Conservation (phyloP, 2,113 vertebrate species). For the Craseonycteris thonglongyai region DNA sequence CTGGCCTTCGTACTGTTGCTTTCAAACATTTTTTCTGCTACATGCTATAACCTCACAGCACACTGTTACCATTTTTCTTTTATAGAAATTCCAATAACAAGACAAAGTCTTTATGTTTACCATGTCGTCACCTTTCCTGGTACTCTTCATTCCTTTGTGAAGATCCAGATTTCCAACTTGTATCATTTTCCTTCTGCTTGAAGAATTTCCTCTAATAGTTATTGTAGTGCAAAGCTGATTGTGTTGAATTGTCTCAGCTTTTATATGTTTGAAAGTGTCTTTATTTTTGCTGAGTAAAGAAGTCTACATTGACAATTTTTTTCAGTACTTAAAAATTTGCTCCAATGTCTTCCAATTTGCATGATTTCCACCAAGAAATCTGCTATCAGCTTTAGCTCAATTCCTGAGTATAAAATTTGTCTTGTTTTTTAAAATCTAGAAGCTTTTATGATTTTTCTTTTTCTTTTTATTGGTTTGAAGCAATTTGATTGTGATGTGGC, state of each 20-base stretch:
- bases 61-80: not conserved
- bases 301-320: not conserved
- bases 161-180: not conserved
- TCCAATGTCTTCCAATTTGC: not conserved
- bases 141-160: not conserved
- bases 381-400: not conserved
- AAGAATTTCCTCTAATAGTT: not conserved
- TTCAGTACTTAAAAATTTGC: not conserved
- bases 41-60: not conserved
- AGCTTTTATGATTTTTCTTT: not conserved
- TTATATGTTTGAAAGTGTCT: not conserved
- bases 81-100: not conserved
- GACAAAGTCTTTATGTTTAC: not conserved
- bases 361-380: slow-evolving; percentile 13
- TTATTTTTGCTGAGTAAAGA: not conserved
- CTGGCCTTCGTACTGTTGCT: not conserved
- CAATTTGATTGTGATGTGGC: not conserved
- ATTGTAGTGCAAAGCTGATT: not conserved
- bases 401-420: not conserved
- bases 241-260: not conserved
- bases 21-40: not conserved
- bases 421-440: not conserved
- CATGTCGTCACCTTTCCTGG: not conserved
- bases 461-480: not conserved
- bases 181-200: not conserved